Conservation (phyloP, 2,113 vertebrate genomes). For the Delphinapterus leucas region DNA sequence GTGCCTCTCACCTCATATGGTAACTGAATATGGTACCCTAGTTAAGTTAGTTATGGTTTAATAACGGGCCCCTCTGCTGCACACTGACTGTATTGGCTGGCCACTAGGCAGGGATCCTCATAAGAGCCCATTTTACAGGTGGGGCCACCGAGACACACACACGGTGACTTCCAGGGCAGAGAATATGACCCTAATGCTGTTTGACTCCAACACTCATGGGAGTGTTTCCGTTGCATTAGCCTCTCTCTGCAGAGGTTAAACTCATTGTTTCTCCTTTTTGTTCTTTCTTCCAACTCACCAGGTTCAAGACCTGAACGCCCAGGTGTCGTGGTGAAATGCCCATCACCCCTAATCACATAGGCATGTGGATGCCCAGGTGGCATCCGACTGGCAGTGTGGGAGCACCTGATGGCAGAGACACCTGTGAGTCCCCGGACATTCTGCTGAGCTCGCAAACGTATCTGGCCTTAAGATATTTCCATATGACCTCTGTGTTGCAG, state of each 20-base stretch:
- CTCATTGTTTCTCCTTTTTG: background rate
- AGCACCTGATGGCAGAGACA: background rate
- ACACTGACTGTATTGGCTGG: background rate
- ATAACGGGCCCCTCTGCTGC: background rate
- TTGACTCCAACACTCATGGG: accelerated
- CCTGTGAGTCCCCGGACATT: background rate
- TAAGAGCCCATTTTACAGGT: background rate
- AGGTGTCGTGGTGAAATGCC: background rate
- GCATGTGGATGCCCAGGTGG: background rate
- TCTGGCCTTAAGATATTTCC: background rate
- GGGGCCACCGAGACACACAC: background rate
- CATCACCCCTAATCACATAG: background rate
- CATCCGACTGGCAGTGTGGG: accelerated
- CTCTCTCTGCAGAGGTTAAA: background rate
- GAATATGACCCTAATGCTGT: background rate
- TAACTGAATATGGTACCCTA: background rate
- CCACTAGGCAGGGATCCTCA: background rate
- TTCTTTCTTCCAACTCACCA: background rate
- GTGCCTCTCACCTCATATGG: background rate
- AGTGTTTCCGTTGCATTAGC: accelerated
- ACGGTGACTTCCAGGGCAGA: background rate
- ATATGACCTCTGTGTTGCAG: background rate
- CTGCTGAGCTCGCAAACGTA: background rate
- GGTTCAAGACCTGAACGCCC: background rate
- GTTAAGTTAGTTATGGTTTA: background rate